Evolutionary conservation across 2,113 vertebrate genomes (phyloP), one percentile per base, ranked within the genome.

Genomic region (Ceyx cyanopectus): DNA sequence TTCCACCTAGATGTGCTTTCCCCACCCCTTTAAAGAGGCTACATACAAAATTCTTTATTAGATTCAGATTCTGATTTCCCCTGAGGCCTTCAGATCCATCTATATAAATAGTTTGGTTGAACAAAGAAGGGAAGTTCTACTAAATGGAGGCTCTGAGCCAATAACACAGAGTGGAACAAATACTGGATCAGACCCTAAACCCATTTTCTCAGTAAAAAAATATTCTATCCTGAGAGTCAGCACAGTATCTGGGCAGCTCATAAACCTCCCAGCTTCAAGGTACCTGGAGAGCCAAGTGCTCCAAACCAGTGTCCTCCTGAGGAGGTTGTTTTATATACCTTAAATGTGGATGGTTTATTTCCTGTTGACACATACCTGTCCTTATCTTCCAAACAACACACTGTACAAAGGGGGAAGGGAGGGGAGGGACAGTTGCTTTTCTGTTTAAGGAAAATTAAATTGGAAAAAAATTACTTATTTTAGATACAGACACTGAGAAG

Each of bases 81-180:
- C 43, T 34, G 68, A 60, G 90, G 68, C 45, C 43, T 66, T 85
- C 48, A 81, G 60, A 83, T 53, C 43, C 53, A 72, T 40, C 65
- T 88, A 67, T 83, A 91, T 75, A 94, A 94, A 93, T 68, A 93
- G 90, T 56, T 50, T 40, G 46, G 65, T 54, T 73, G 67, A 92
- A 95, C 92, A 96, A 93, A 94, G 87, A 85, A 82, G 51, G 93
- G 94, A 94, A 95, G 79, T 87, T 70, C 68, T 74, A 48, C 79
- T 87, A 85, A 91, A 95, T 63, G 75, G 85, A 65, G 87, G 88
- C 90, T 74, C 81, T 74, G 76, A 84, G 93, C 89, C 90, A 95
- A 19, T 34, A 87, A 76, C 75, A 62, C 14, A 29, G 45, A 85
- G 60, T 26, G 53, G 72, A 94, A 91, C 90, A 95, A 91, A 91